A percentile compares a stretch with the other conserved stretches of the same genome.
Evolutionary conservation across 2,888 invertebrate genomes (phyloP).

Genomic region (Dolichopus griseipennis): DNA sequence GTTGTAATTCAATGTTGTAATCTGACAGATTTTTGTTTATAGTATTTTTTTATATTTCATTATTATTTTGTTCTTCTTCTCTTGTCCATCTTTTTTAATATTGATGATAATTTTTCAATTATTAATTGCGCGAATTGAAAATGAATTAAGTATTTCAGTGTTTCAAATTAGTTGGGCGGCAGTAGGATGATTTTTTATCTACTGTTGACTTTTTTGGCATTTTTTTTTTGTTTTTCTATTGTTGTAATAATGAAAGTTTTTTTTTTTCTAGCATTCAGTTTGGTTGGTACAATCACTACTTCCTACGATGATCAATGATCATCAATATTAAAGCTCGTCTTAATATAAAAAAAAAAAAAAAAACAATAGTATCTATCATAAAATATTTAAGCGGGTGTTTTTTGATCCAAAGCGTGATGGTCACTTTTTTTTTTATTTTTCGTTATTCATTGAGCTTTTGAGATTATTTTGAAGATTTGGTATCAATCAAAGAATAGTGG

Average conservation of each 20-base stretch:
- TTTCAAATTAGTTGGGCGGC: not conserved
- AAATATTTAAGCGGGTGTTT: not conserved
- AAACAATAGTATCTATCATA: not conserved
- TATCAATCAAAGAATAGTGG: not conserved
- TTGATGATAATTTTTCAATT: not conserved
- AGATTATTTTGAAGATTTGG: not conserved
- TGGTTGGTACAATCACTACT: too few species aligned
- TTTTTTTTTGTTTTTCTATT: not conserved
- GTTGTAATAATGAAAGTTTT: not conserved
- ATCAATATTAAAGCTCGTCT: not conserved
- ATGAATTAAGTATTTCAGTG: not conserved
- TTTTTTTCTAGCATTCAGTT: too few species aligned
- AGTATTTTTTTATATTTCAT: not conserved
- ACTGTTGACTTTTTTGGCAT: not conserved
- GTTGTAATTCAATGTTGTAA: conserved; percentile 1
- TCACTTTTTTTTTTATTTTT: too few species aligned
- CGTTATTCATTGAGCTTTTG: too few species aligned
- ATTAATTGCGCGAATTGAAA: conserved; percentile 5
- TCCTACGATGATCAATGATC: too few species aligned
- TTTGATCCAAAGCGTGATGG: too few species aligned
- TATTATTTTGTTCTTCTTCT: not conserved
- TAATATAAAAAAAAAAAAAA: too few species aligned
- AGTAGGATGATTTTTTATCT: not conserved
- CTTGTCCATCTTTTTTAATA: not conserved
- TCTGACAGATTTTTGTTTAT: conserved; percentile 6